phyloP scores from a whole-genome alignment of 2,113 vertebrate species.

The Dipodomys spectabilis region DNA sequence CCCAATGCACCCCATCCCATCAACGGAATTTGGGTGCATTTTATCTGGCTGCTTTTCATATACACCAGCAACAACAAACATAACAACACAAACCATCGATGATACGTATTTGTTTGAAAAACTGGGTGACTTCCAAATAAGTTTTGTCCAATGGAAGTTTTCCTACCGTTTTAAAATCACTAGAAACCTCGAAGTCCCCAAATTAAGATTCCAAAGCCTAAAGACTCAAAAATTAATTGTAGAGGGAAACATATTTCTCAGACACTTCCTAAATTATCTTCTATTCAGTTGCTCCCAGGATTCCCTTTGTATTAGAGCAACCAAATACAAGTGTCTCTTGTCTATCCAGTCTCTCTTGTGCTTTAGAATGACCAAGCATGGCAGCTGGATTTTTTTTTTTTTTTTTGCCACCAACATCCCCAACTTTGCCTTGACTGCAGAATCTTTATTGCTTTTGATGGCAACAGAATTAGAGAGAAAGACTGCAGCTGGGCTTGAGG shows the following conservation, averaged over 20 bases:
- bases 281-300: background rate
- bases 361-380: background rate
- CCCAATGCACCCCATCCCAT: fast-evolving
- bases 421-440: background rate
- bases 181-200: background rate
- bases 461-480: slow-evolving; percentile 20
- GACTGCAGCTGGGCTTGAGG: background rate
- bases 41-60: background rate
- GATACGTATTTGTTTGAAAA: background rate
- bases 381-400: background rate
- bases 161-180: background rate
- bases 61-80: background rate
- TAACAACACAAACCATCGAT: background rate
- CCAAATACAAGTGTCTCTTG: background rate
- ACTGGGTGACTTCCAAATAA: background rate
- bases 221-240: background rate
- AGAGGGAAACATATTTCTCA: background rate
- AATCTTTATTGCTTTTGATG: slow-evolving; percentile 41
- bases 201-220: background rate
- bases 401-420: background rate
- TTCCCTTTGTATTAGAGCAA: background rate
- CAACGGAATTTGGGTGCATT: background rate
- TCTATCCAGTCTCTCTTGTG: background rate
- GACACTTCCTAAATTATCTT: background rate
- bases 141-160: background rate